These are phyloP conservation scores for Psittacus erithacus DNA, from an alignment of 2,113 vertebrate genomes.

Conservation along the genomic window DNA sequence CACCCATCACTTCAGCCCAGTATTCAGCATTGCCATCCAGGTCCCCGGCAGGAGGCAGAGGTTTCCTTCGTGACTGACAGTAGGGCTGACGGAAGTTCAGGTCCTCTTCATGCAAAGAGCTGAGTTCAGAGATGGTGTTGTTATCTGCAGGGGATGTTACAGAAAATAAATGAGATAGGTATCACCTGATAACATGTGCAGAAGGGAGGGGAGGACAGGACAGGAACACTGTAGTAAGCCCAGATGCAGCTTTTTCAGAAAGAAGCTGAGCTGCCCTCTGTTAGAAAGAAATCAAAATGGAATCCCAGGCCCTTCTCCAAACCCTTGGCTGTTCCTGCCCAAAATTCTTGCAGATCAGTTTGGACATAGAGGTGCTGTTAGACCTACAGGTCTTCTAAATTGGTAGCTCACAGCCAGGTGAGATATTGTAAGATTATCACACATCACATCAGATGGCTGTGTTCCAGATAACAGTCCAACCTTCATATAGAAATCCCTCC, in stretches of 20 bases:
- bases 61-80: conserved; percentile 87
- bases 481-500: not conserved
- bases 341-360: not conserved
- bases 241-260: not conserved
- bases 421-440: not conserved
- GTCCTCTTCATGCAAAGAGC: conserved; percentile 91
- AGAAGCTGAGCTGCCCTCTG: not conserved
- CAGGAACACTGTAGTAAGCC: not conserved
- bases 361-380: not conserved
- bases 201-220: not conserved
- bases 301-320: not conserved
- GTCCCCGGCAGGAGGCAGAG: conserved; percentile 84
- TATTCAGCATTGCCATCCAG: conserved; percentile 76
- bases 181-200: not conserved
- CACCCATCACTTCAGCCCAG: conserved; percentile 74
- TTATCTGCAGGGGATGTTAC: conserved; percentile 77
- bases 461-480: not conserved
- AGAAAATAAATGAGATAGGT: not conserved
- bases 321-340: not conserved
- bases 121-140: conserved; percentile 93
- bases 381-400: not conserved
- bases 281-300: not conserved
- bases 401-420: not conserved
- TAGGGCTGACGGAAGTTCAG: conserved; percentile 87
- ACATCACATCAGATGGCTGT: not conserved